phyloP scores from a whole-genome alignment of 2,797 vertebrate genomes.

The Choloepus didactylus region DNA sequence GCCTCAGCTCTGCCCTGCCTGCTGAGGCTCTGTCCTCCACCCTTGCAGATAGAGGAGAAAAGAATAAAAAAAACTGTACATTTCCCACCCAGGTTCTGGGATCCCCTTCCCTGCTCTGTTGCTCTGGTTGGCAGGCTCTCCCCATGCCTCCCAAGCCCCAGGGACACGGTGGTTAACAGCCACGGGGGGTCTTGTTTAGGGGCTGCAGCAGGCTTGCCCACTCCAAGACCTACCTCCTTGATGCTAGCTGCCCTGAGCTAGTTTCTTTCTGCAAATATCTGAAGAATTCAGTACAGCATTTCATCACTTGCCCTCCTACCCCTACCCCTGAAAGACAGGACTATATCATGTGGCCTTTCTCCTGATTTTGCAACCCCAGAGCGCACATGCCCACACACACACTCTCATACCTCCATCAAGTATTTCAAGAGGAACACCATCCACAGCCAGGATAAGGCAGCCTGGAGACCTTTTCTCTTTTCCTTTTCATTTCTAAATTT shows the following conservation, averaged over 20 bases:
- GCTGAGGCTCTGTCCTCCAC: constrained; percentile 69
- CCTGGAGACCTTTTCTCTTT: not conserved
- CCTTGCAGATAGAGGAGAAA: not conserved
- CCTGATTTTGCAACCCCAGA: constrained; percentile 43
- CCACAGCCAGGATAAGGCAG: not conserved
- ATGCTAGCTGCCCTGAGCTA: not conserved
- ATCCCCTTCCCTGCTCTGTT: not conserved
- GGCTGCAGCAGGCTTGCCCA: not conserved
- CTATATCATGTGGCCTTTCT: not conserved
- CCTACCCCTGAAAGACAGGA: not conserved
- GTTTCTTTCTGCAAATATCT: constrained; percentile 25
- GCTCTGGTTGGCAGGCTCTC: not conserved
- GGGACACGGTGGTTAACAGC: not conserved
- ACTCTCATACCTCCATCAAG: constrained; percentile 51
- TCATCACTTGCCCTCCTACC: not conserved
- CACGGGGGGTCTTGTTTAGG: not conserved
- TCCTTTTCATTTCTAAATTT: constrained; percentile 17
- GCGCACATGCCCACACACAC: not conserved
- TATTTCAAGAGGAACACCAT: constrained; percentile 59
- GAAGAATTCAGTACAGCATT: constrained; percentile 27
- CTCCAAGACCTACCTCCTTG: not conserved
- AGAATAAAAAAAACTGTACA: not conserved
- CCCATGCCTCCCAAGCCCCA: not conserved
- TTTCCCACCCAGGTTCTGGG: not conserved
- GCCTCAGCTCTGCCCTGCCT: constrained; percentile 74